Evolutionary conservation across 2,888 invertebrate species (phyloP).

Genomic region (Cataglyphis cursor): DNA sequence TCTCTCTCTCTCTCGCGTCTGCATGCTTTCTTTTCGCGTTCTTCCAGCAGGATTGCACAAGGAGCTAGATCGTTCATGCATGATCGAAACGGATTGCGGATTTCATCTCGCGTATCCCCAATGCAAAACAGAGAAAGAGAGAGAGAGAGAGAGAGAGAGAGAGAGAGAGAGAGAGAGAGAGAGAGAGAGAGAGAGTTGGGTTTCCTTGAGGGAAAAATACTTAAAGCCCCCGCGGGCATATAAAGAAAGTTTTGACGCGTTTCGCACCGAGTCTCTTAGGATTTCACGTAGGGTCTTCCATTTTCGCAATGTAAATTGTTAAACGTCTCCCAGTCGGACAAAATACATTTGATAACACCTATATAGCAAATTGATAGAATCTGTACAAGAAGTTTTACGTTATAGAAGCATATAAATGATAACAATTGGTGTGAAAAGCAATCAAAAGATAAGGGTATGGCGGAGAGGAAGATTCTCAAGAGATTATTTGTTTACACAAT

Average conservation of each 20-base stretch:
- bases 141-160: neutral
- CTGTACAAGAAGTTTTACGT: neutral
- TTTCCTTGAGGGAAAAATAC: slow-evolving; percentile 71
- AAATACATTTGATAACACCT: slow-evolving; percentile 31
- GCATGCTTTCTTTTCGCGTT: slow-evolving; percentile 61
- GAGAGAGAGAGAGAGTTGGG: slow-evolving; percentile 42
- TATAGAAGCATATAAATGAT: neutral
- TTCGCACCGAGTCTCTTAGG: slow-evolving; percentile 74
- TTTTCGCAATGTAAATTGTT: slow-evolving; percentile 56
- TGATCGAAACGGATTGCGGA: slow-evolving; percentile 82
- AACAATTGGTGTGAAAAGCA: neutral
- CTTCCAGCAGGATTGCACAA: slow-evolving; percentile 67
- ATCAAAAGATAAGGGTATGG: neutral
- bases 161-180: no score
- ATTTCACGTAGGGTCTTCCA: slow-evolving; percentile 71
- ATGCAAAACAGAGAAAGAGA: slow-evolving; percentile 53
- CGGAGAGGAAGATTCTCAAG: neutral
- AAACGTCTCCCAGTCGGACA: slow-evolving; percentile 25
- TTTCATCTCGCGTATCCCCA: slow-evolving; percentile 77
- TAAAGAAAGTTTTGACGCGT: slow-evolving; percentile 74
- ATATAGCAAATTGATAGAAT: neutral
- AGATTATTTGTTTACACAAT: neutral
- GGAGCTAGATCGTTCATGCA: slow-evolving; percentile 80
- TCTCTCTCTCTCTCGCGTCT: slow-evolving; percentile 33
- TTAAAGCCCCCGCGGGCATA: slow-evolving; percentile 74